phyloP scores from a whole-genome alignment of 2,888 invertebrate genomes.

The Epicampocera succincta region DNA sequence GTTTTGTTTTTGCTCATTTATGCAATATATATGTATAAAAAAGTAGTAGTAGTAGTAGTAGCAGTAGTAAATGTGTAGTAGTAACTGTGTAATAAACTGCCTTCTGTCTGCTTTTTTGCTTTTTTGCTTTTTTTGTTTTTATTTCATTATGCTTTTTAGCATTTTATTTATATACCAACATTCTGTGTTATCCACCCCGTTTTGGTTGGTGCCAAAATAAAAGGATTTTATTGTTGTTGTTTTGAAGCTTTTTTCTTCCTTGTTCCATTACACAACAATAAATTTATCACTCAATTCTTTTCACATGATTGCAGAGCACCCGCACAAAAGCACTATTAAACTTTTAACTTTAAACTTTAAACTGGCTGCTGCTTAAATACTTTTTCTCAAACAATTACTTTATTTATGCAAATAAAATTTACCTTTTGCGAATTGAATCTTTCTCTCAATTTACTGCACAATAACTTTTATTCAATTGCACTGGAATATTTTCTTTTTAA shows the following conservation, averaged over 20 bases:
- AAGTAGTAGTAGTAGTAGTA: too few relatives aligned
- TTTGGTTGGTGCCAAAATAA: constrained; percentile 60
- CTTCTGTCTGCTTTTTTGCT: constrained; percentile 24
- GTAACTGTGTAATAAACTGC: constrained; percentile 54
- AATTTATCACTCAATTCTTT: constrained; percentile 51
- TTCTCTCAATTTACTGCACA: not conserved
- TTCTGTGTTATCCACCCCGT: constrained; percentile 67
- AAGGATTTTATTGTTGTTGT: constrained; percentile 44
- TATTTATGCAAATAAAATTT: constrained; percentile 30
- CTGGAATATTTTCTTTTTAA: constrained; percentile 52
- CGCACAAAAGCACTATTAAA: constrained; percentile 24
- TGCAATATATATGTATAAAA: too few relatives aligned
- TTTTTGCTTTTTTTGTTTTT: constrained; percentile 36
- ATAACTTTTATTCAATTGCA: constrained; percentile 12
- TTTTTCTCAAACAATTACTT: not conserved
- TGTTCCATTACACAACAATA: constrained; percentile 63
- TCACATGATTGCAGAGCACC: constrained; percentile 35
- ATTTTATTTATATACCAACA: constrained; percentile 49
- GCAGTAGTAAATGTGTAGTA: constrained; percentile 1
- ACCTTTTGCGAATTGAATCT: constrained; percentile 43
- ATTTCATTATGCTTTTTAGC: constrained; percentile 29
- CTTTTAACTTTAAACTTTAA: constrained; percentile 33
- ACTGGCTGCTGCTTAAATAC: constrained; percentile 3
- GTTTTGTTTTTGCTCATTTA: constrained; percentile 10
- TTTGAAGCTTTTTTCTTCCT: constrained; percentile 33